phyloP scores from a whole-genome alignment of 1,140 invertebrate species.

The Matsumurasca onukii region DNA sequence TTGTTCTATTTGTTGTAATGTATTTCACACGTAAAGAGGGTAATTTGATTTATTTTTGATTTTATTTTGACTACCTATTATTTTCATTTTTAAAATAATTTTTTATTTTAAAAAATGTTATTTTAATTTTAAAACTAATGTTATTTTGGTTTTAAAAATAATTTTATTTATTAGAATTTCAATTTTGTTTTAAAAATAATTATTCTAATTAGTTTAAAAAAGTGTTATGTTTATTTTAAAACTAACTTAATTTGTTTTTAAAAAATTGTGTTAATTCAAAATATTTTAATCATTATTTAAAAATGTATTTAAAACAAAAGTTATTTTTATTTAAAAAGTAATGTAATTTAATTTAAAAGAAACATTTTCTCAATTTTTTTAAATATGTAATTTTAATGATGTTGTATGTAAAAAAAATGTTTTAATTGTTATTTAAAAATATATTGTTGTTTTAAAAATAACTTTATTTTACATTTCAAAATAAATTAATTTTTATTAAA shows the following conservation, averaged over 20 bases:
- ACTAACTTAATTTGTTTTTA: neutral
- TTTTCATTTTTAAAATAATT: neutral
- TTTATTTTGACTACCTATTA: neutral
- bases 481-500: neutral
- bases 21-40: too few relatives aligned
- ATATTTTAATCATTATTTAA: neutral
- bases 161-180: too few relatives aligned
- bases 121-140: neutral
- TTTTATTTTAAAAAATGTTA: neutral
- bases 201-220: neutral
- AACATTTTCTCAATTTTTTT: neutral
- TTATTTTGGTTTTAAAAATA: neutral
- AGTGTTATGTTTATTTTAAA: neutral
- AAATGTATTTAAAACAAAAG: neutral
- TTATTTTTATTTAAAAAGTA: neutral
- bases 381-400: neutral
- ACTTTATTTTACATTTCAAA: neutral
- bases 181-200: neutral
- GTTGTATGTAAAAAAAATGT: too few relatives aligned
- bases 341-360: neutral
- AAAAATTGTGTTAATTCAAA: neutral
- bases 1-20: too few relatives aligned
- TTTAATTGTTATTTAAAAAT: too few relatives aligned
- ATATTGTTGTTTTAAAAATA: too few relatives aligned
- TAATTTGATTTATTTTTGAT: neutral